Evolutionary conservation across 2,113 vertebrate species (phyloP).

Genomic region (Petromus typicus): DNA sequence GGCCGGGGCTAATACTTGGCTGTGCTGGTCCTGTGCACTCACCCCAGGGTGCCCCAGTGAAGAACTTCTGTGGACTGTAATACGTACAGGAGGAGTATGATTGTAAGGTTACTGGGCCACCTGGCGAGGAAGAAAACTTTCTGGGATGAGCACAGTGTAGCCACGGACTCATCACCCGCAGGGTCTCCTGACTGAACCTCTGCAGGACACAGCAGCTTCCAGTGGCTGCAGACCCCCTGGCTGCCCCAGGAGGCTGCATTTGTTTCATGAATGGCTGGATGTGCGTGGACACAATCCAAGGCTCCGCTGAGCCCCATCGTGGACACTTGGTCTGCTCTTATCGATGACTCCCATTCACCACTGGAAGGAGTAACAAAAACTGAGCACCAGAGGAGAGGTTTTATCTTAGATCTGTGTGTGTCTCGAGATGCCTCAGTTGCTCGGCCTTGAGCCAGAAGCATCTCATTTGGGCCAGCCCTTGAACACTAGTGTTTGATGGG

Average conservation of each 20-base stretch:
- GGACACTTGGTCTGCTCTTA: neutral
- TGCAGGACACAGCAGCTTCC: neutral
- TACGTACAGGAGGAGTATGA: neutral
- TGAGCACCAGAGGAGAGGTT: neutral
- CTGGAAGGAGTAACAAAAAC: neutral
- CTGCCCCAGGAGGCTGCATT: neutral
- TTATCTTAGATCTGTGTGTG: neutral
- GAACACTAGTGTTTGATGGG: neutral
- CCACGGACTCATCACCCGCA: neutral
- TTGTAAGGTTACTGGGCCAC: neutral
- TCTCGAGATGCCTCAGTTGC: neutral
- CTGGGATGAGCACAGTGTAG: neutral
- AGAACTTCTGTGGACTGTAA: neutral
- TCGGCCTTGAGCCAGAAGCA: neutral
- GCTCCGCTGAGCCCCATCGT: neutral
- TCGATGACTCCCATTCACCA: rapidly evolving
- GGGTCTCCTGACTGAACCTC: neutral
- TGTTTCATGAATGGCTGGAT: neutral
- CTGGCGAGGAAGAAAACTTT: neutral
- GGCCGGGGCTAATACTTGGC: neutral
- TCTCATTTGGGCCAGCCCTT: neutral
- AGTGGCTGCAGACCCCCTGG: neutral
- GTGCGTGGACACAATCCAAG: neutral
- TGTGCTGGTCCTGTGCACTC: too few species aligned
- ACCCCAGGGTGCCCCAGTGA: neutral